These are phyloP conservation scores for Artemia sinica DNA, from an alignment of 2,888 invertebrate species.

Conservation along the genomic window DNA sequence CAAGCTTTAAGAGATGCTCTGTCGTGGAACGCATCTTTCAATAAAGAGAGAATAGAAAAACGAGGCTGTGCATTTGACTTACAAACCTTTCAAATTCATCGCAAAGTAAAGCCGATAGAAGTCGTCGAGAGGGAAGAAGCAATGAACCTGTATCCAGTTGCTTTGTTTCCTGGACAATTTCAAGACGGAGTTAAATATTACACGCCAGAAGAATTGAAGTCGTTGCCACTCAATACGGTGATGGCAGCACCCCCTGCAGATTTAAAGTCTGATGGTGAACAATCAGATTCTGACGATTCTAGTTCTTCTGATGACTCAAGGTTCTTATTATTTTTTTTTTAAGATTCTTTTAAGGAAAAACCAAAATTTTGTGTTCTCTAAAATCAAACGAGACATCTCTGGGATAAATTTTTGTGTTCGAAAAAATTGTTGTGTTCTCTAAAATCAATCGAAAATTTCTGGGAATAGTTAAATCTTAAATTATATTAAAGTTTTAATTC, in stretches of 20 bases:
- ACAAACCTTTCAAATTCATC: constrained; percentile 55
- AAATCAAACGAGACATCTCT: too few species aligned
- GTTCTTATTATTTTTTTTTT: constrained; percentile 26
- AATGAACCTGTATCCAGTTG: constrained; percentile 64
- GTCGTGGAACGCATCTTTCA: constrained; percentile 73
- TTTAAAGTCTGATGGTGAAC: constrained; percentile 33
- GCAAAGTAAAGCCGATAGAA: constrained; percentile 23
- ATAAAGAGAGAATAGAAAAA: constrained; percentile 51
- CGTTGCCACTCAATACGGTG: constrained; percentile 80
- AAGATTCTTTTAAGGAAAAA: too few species aligned
- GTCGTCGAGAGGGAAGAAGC: constrained; percentile 22
- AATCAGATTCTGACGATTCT: constrained; percentile 37
- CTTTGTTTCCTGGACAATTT: constrained; percentile 90
- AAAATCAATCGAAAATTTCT: too few species aligned
- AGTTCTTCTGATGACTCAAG: constrained; percentile 37
- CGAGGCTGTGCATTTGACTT: constrained; percentile 72
- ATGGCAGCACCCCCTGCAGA: constrained; percentile 44
- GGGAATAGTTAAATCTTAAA: too few species aligned
- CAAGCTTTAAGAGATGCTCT: constrained; percentile 68
- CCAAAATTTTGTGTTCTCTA: too few species aligned
- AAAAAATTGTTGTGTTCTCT: too few species aligned
- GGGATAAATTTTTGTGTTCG: too few species aligned
- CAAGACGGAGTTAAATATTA: constrained; percentile 67
- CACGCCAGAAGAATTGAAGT: constrained; percentile 65
- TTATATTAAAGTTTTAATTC: too few species aligned